Evolutionary conservation across 2,797 vertebrate genomes (phyloP), one percentile per base, ranked within the genome.

Genomic region (Pangasius sanitwongsei): DNA sequence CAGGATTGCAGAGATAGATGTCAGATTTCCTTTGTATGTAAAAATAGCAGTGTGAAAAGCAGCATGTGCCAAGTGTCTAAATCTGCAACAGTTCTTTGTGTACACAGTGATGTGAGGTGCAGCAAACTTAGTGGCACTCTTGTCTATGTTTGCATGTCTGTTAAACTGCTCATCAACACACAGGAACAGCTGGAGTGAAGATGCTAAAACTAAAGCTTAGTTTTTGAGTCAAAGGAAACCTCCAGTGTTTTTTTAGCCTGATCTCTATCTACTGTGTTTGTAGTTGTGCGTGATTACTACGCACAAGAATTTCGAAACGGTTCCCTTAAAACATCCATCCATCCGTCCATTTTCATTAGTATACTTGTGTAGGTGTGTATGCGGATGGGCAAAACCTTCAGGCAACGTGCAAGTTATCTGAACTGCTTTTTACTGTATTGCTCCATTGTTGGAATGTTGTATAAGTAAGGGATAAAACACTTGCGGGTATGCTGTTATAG

Each of bases 11-110:
- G 61, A 59, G 50, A 86, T 59, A 1, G 70, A 37, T 50, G 65
- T 59, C 83, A 86, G 50, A 86, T 85, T 69, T 48, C 50, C 34
- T 34, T 13, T 59, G 75, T 81, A 59, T 89, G 20, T 86, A 86
- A 89, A 85, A 70, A 53, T 70, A 80, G 63, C 61, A 48, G 72
- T 31, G 72, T 77, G 61, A 44, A 84, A 57, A 88, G 41, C 67
- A 69, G 25, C 53, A 31, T 67, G 72, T 85, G 44, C 25, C 13
- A 12, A 72, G 59, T 16, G 18, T 88, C 69, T 20, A 67, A 85
- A 85, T 59, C 44, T 31, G 6, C 23, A 65, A 6, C 41, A 31
- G 74, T 48, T 41, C 15, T 72, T 37, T 25, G 75, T 25, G 75
- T 84, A 88, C 55, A 81, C 25, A 20, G 23, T 67, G 57, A 67